Conservation (phyloP, 1,140 invertebrate species). For the Drosophila sucinea region DNA sequence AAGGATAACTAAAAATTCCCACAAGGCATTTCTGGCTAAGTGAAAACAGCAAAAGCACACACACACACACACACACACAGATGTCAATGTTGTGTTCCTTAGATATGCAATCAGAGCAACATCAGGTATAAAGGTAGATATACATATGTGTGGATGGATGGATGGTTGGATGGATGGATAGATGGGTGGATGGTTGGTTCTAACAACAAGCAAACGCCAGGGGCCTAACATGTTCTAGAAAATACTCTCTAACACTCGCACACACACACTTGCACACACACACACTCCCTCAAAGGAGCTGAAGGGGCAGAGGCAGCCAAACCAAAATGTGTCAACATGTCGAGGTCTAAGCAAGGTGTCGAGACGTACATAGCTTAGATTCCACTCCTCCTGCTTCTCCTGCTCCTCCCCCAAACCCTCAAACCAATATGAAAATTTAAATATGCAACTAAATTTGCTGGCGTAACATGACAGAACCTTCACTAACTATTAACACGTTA, state of each 20-base stretch:
- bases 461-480: conserved; percentile 46
- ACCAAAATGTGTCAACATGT: conserved; percentile 50
- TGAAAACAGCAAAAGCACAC: conserved; percentile 39
- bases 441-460: conserved; percentile 72
- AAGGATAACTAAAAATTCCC: conserved; percentile 50
- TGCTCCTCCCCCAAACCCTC: not conserved
- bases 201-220: conserved; percentile 17
- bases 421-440: conserved; percentile 55
- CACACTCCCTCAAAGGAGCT: conserved; percentile 7
- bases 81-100: conserved; percentile 39
- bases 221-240: conserved; percentile 27
- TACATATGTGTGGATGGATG: conserved; percentile 17
- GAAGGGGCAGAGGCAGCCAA: conserved; percentile 21
- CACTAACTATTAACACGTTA: conserved; percentile 74
- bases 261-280: not conserved
- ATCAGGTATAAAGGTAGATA: conserved; percentile 24
- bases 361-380: conserved; percentile 11
- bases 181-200: not conserved
- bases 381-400: not conserved
- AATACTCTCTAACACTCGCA: conserved; percentile 10
- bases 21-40: conserved; percentile 42
- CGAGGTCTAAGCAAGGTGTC: conserved; percentile 15
- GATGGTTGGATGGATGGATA: conserved; percentile 21
- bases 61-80: conserved; percentile 6
- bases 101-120: conserved; percentile 45